Evolutionary conservation across 2,797 vertebrate species (phyloP), one percentile per base, ranked within the genome.

Genomic region (Fratercula arctica): DNA sequence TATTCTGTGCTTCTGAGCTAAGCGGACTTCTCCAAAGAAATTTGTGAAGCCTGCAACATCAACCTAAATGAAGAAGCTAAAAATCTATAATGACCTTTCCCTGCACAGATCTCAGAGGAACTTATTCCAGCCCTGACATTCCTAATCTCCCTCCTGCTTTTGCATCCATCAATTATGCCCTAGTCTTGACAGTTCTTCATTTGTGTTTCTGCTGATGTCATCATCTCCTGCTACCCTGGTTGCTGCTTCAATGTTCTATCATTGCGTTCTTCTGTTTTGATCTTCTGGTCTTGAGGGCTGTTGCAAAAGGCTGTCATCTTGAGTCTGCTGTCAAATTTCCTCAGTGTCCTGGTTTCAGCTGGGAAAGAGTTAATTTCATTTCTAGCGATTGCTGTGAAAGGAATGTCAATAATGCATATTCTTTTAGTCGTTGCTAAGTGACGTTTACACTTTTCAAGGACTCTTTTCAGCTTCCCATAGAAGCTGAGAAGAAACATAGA

Each of bases 211-310:
- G 33, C 29, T 85, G 79, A 64, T 84, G 80, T 72, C 29, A 37
- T 45, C 3, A 7, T 7, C 56, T 77, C 17, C 64, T 61, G 10
- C 69, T 59, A 43, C 12, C 4, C 14, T 41, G 13, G 15, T 41
- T 57, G 10, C 18, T 24, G 54, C 75, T 80, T 70, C 31, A 63
- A 0, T 23, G 18, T 64, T 39, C 26, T 28, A 50, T 39, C 3
- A 1, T 33, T 3, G 1, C 0, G 0, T 41, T 76, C 11, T 75
- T 24, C 23, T 41, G 9, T 46, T 90, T 66, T 79, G 14, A 45
- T 63, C 35, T 54, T 63, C 46, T 69, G 39, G 8, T 63, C 46
- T 63, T 69, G 24, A 51, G 8, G 26, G 7, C 46, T 60, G 19
- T 6, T 85, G 45, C 37, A 64, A 77, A 81, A 82, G 28, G 9